A percentile compares a stretch with the other conserved stretches of the same genome.
Evolutionary conservation across 30 jellyfish, hydroid and myxozoan genomes (phyloP).

Genomic region (Pseudorhiza aurosa): DNA sequence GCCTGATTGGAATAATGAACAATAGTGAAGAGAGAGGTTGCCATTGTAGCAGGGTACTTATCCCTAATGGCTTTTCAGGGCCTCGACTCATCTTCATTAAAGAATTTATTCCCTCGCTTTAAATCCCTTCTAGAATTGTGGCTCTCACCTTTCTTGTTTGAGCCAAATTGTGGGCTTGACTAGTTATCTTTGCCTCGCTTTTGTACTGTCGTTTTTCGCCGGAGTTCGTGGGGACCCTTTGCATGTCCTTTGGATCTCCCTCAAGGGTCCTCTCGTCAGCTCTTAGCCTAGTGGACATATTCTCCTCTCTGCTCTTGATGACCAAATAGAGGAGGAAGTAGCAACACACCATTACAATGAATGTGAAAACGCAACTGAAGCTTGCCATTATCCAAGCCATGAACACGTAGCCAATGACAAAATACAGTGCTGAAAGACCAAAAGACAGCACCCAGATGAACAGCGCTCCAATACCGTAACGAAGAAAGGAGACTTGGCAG

Average conservation of each 20-base stretch:
- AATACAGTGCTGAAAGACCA: constrained; percentile 55
- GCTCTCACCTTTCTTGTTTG: constrained; percentile 30
- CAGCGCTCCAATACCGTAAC: constrained; percentile 17
- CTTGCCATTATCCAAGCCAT: constrained; percentile 71
- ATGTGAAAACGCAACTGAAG: constrained; percentile 49
- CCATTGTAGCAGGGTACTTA: too few relatives aligned
- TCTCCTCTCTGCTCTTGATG: constrained; percentile 32
- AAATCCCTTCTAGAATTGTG: too few relatives aligned
- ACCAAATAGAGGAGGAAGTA: constrained; percentile 34
- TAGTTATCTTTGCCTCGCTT: neutral
- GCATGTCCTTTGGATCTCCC: neutral
- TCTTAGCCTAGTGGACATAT: neutral
- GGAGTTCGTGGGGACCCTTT: neutral
- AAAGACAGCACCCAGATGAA: constrained; percentile 51
- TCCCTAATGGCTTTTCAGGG: too few relatives aligned
- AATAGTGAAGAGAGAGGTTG: too few relatives aligned
- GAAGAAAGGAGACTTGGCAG: constrained; percentile 20
- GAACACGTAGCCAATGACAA: constrained; percentile 46
- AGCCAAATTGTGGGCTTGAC: constrained; percentile 7
- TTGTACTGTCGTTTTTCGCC: neutral
- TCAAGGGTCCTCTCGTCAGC: constrained; percentile 9
- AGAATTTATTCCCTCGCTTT: too few relatives aligned
- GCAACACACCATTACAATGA: constrained; percentile 42
- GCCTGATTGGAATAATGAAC: too few relatives aligned
- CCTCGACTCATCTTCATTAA: too few relatives aligned